Evolutionary conservation across 92 coral and sea anemone species (phyloP).

Genomic region (Heliopora coerulea): DNA sequence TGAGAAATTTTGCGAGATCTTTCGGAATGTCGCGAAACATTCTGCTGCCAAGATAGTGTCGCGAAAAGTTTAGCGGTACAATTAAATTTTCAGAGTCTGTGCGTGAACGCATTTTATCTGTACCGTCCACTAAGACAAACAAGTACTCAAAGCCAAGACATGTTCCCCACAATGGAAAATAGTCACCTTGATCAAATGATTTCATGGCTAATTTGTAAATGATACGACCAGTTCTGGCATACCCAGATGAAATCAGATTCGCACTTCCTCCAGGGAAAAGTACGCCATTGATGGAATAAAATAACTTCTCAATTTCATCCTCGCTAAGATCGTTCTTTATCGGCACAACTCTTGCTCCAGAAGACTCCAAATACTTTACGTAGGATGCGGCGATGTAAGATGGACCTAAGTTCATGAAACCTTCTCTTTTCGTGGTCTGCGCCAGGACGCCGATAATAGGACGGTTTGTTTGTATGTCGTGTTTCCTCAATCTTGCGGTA

Average conservation of each 20-base stretch:
- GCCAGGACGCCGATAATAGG: background rate
- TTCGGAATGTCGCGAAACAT: slow-evolving; percentile 56
- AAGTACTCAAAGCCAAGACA: slow-evolving; percentile 88
- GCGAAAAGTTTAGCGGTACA: slow-evolving; percentile 70
- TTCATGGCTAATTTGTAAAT: slow-evolving; percentile 73
- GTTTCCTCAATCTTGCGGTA: background rate
- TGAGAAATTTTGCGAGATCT: slow-evolving; percentile 43
- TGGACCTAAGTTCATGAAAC: slow-evolving; percentile 50
- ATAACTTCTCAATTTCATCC: slow-evolving; percentile 62
- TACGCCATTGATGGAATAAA: slow-evolving; percentile 80
- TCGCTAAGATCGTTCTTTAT: slow-evolving; percentile 61
- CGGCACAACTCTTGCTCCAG: slow-evolving; percentile 54
- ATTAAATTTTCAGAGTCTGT: slow-evolving; percentile 66
- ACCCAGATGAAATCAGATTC: slow-evolving; percentile 61
- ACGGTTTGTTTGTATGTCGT: slow-evolving; percentile 15
- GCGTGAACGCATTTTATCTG: slow-evolving; percentile 46
- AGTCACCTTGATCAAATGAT: slow-evolving; percentile 79
- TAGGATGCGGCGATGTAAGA: slow-evolving; percentile 48
- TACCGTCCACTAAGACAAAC: slow-evolving; percentile 59
- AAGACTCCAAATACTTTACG: slow-evolving; percentile 50
- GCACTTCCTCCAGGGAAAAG: slow-evolving; percentile 93
- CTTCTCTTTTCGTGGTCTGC: slow-evolving; percentile 31
- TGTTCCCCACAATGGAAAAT: slow-evolving; percentile 95
- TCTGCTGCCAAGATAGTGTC: slow-evolving; percentile 57
- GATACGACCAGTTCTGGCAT: slow-evolving; percentile 61